Evolutionary conservation across 2,113 vertebrate genomes (phyloP), one percentile per base, ranked within the genome.

Genomic region (Centrocercus urophasianus): DNA sequence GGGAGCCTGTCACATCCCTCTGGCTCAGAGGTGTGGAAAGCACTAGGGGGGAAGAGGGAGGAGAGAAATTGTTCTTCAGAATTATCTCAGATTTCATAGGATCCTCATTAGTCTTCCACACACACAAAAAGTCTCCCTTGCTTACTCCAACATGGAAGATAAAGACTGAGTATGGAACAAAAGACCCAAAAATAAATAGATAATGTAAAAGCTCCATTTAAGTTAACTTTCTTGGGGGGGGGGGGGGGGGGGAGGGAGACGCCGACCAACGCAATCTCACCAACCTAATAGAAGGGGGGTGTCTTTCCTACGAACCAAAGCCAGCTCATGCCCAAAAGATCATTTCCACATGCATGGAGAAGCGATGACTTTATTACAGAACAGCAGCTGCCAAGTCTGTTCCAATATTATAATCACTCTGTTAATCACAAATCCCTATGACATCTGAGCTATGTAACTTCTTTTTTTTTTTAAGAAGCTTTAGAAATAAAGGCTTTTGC

Each of bases 401-500:
- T 88, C 54, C 18, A 24, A 52, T 9, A 45, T 8, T 36, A 18
- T 48, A 70, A 93, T 79, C 65, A 36, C 36, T 57, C 65, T 36
- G n/a, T 40, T 82, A 73, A 84, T 30, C 48, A 84, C 50, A 85
- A 93, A 47, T 36, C 79, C 80, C 67, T 66, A 64, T 1, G 7
- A 75, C 50, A 72, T 61, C 61, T 65, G 36, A 36, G 25, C 61
- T 72, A 27, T 8, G 0, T 18, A 90, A 81, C 10, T 13, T 60
- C 13, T 40, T 40, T 36, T 36, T 43, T 42, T 25, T 4, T 43
- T 10, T 16, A 93, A 79, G 48, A 27, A 65, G 32, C 40, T 93
- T 83, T 91, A 48, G 17, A 78, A 88, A 82, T 75, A 47, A 93
- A 96, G 72, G 32, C 38, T 47, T 79, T 75, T 92, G 45, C 75